Percentiles rank a stretch among this genome's conserved stretches.
Evolutionary conservation across 2,113 vertebrate species (phyloP).

Genomic region (Copsychus sechellarum): DNA sequence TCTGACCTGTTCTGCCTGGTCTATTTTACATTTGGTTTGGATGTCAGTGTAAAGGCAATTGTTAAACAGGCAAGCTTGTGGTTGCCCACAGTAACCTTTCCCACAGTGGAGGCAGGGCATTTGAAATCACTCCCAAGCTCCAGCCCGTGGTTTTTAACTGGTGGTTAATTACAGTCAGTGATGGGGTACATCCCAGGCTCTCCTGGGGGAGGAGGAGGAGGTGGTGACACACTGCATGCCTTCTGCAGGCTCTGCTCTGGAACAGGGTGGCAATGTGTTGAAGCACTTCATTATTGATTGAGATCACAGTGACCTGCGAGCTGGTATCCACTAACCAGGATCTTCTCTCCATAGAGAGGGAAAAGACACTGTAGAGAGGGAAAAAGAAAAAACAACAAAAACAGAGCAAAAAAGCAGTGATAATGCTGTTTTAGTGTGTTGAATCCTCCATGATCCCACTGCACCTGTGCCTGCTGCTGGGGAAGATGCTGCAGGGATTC

Average conservation of each 20-base stretch:
- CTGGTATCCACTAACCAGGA: constrained; percentile 58
- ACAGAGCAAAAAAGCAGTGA: not conserved
- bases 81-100: constrained; percentile 57
- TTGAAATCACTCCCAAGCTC: constrained; percentile 17
- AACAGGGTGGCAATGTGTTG: constrained; percentile 7
- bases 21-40: constrained; percentile 78
- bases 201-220: not conserved
- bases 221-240: not conserved
- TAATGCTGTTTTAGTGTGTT: not conserved
- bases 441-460: not conserved
- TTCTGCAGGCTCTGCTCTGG: constrained; percentile 45
- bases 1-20: constrained; percentile 75
- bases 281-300: constrained; percentile 68
- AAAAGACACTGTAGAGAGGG: not conserved
- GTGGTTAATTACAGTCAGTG: not conserved
- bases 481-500: not conserved
- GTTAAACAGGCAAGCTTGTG: constrained; percentile 69
- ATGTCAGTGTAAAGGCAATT: constrained; percentile 70
- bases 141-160: constrained; percentile 16
- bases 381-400: not conserved
- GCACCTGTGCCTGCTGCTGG: not conserved
- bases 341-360: not conserved
- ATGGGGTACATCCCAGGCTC: not conserved
- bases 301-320: constrained; percentile 64
- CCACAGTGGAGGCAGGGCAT: constrained; percentile 23